Evolutionary conservation across 2,113 vertebrate species (phyloP).

Genomic region (Ondatra zibethicus): DNA sequence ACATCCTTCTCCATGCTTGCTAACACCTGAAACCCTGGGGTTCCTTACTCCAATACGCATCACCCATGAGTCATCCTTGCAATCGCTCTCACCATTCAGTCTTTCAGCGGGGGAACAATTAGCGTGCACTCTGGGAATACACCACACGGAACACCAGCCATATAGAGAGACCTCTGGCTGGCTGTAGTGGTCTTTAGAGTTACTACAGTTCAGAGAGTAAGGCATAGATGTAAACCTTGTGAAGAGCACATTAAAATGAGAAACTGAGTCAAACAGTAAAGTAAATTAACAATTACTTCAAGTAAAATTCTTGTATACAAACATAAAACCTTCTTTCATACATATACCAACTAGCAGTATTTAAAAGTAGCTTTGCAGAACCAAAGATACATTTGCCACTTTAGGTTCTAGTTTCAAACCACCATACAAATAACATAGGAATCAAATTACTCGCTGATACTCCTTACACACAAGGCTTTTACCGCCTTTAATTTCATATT

Average conservation of each 20-base stretch:
- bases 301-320: background rate
- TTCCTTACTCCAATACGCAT: background rate
- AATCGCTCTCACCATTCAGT: background rate
- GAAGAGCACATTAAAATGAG: background rate
- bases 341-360: background rate
- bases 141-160: background rate
- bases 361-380: conserved; percentile 41
- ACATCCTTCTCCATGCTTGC: background rate
- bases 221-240: background rate
- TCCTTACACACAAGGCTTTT: background rate
- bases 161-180: background rate
- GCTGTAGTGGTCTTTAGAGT: background rate
- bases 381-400: background rate
- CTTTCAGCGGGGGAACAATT: background rate
- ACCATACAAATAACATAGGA: background rate
- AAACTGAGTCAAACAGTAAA: conserved; percentile 40
- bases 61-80: background rate
- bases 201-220: background rate
- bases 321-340: background rate
- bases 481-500: conserved; percentile 16
- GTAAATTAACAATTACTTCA: background rate
- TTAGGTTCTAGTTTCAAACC: conserved; percentile 30
- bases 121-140: background rate
- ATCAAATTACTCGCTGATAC: background rate
- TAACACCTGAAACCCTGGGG: background rate